Evolutionary conservation across 2,888 invertebrate species (phyloP).

Genomic region (Torymus auratus): DNA sequence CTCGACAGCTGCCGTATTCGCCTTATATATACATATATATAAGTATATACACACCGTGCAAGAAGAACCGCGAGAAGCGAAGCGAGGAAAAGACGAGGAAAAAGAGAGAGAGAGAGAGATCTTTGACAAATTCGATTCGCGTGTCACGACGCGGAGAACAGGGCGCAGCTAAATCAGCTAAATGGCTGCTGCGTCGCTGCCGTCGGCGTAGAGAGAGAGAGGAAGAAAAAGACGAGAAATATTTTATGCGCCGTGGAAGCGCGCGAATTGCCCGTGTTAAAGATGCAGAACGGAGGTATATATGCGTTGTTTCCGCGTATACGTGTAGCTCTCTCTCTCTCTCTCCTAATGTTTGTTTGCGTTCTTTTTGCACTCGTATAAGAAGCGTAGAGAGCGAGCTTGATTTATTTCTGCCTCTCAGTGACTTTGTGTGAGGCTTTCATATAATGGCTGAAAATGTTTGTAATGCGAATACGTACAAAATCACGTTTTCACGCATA

Average conservation of each 20-base stretch:
- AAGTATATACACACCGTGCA: slow-evolving; percentile 25
- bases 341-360: too few species aligned
- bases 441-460: too few species aligned
- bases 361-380: too few species aligned
- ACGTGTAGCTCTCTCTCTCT: too few species aligned
- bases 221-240: slow-evolving; percentile 2
- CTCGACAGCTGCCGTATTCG: slow-evolving; percentile 62
- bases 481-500: too few species aligned
- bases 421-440: too few species aligned
- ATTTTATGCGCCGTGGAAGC: slow-evolving; percentile 55
- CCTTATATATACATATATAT: slow-evolving; percentile 6
- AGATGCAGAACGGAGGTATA: slow-evolving; percentile 23
- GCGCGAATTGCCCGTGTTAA: slow-evolving; percentile 32
- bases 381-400: too few species aligned
- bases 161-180: slow-evolving; percentile 68
- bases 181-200: slow-evolving; percentile 61
- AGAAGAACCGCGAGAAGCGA: slow-evolving; percentile 28
- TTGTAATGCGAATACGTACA: too few species aligned
- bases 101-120: slow-evolving; percentile 59
- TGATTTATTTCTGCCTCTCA: too few species aligned
- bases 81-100: slow-evolving; percentile 45
- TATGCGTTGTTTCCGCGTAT: slow-evolving; percentile 11
- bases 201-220: slow-evolving; percentile 2
- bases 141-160: slow-evolving; percentile 71
- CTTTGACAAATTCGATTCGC: slow-evolving; percentile 74